Evolutionary conservation across 2,888 invertebrate genomes (phyloP).

Genomic region (Melitaea athalia): DNA sequence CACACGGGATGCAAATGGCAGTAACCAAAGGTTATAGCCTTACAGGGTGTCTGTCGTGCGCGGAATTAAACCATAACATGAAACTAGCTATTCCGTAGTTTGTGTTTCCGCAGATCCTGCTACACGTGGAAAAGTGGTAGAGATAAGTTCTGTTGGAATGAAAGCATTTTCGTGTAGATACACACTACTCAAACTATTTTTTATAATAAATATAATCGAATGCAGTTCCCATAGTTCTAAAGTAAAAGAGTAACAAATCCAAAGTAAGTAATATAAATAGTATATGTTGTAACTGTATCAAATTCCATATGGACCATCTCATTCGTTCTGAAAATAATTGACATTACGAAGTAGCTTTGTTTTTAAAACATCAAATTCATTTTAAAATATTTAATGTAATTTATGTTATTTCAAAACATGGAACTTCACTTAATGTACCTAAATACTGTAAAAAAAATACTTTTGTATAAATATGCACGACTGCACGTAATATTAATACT

Average conservation of each 20-base stretch:
- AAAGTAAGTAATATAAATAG: not conserved
- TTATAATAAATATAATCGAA: too few relatives aligned
- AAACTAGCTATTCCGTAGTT: conserved; percentile 8
- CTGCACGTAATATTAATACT: too few relatives aligned
- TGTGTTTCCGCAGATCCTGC: not conserved
- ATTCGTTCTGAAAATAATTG: too few relatives aligned
- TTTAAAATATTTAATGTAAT: not conserved
- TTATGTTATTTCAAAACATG: not conserved
- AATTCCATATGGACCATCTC: not conserved
- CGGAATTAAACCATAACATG: conserved; percentile 27
- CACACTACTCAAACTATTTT: too few relatives aligned
- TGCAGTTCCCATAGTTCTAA: too few relatives aligned
- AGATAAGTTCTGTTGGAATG: not conserved
- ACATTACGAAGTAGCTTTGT: too few relatives aligned
- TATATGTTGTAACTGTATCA: not conserved
- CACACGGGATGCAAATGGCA: conserved; percentile 18
- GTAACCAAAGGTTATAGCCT: conserved; percentile 19
- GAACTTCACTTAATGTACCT: not conserved
- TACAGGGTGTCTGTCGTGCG: conserved; percentile 17
- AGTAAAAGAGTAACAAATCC: too few relatives aligned
- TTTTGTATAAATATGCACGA: too few relatives aligned
- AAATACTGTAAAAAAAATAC: not conserved
- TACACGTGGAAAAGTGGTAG: not conserved
- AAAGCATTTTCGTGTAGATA: too few relatives aligned
- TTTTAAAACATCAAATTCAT: not conserved